Base-by-base conservation (phyloP, 1,140 invertebrate species). In the Papilio dardanus region DNA sequence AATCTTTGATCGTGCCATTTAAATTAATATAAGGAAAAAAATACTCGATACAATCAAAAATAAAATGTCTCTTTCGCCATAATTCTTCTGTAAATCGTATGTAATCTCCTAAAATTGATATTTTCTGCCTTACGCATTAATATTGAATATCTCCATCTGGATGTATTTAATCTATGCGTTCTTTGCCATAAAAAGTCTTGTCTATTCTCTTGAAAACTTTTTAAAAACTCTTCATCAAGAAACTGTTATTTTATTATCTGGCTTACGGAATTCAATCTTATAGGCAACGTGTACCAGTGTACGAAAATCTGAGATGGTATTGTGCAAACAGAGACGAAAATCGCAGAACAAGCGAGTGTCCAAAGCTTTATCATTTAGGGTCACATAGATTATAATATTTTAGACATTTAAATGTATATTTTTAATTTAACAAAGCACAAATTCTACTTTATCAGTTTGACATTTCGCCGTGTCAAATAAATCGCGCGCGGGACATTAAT, bases 381-480 rank as follows among this genome's bases (percentile, higher is more conserved):
- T 62, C 21, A 28, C 54, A 28, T 28, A 30, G 24, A 62, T 62
- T 28, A 62, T 62, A 62, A 62, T 62, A 58, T 62, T 28, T 62
- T 16, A 62, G 24, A 62, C 54, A 62, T 62, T 58, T 30, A 73
- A 73, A 58, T 73, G 71, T 50, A 58, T 35, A 58, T 73, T 58
- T 50, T 33, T 35, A 30, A 35, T 30, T 58, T 24, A 58, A 73
- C 71, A 54, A 58, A 73, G 71, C 28, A 16, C 50, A 73, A 54
- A 73, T 35, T 73, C 46, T 58, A 58, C 46, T 73, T 73, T 73
- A 73, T 73, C 71, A 58, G 33, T 31, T 73, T 73, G 71, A 73
- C 71, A 73, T 73, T 73, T 73, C 46, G 46, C 14, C 3, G 58
- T 35, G 46, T 58, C 46, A 58, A 73, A 73, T 73, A 73, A 73